Evolutionary conservation across 2,797 vertebrate genomes (phyloP).

Genomic region (Bryconaethiops microstoma): DNA sequence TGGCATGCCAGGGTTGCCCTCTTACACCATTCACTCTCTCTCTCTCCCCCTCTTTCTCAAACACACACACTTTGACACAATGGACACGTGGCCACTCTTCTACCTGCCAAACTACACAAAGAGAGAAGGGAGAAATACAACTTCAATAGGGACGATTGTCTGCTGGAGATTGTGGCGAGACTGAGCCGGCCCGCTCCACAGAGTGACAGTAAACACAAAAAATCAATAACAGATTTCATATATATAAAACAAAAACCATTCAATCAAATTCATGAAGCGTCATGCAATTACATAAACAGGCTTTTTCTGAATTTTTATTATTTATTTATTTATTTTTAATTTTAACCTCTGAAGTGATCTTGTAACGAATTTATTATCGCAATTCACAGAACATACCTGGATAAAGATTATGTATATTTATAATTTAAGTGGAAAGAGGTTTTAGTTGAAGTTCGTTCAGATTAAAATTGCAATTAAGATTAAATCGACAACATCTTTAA

Average conservation of each 20-base stretch:
- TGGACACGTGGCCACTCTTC: slow-evolving; percentile 51
- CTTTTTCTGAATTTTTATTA: background rate
- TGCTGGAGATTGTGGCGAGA: slow-evolving; percentile 13
- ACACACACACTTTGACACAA: slow-evolving; percentile 50
- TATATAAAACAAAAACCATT: background rate
- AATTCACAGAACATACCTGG: no score
- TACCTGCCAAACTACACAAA: slow-evolving; percentile 55
- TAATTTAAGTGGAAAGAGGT: background rate
- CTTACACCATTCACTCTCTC: slow-evolving; percentile 30
- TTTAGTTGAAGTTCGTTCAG: no score
- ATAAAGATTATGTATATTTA: background rate
- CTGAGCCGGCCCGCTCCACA: background rate
- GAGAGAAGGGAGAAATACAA: slow-evolving; percentile 42
- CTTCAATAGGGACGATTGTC: slow-evolving; percentile 30
- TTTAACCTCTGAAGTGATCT: no score
- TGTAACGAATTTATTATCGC: no score
- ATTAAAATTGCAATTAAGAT: background rate
- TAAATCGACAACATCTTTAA: background rate
- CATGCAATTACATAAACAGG: background rate
- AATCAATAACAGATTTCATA: background rate
- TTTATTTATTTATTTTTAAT: background rate
- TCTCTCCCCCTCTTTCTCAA: slow-evolving; percentile 13
- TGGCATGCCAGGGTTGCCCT: slow-evolving; percentile 42
- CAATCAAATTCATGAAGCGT: background rate
- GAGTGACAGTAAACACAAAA: background rate